These are phyloP conservation scores for Apostichopus parvimensis DNA, from an alignment of 35 echinoderm and acorn worm species.

Conservation along the genomic window DNA sequence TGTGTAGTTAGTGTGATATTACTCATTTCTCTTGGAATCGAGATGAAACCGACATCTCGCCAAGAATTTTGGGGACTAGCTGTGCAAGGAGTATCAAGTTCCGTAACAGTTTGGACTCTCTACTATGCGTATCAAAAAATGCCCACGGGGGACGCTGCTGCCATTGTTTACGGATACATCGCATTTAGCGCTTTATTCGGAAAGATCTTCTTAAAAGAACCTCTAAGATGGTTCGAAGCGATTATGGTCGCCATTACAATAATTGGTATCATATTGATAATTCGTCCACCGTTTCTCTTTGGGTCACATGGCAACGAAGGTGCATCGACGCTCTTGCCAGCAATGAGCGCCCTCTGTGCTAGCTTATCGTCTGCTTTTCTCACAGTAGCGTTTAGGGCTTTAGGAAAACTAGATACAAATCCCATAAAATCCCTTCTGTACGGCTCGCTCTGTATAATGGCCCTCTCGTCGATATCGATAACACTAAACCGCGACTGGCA, in stretches of 20 bases:
- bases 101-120: background rate
- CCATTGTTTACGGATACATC: background rate
- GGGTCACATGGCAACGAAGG: background rate
- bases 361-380: background rate
- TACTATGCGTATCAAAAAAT: slow-evolving; percentile 42
- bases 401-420: background rate
- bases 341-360: background rate
- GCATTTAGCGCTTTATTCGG: slow-evolving; percentile 9
- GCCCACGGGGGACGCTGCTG: slow-evolving; percentile 13
- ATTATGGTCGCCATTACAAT: background rate
- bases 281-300: slow-evolving; percentile 13
- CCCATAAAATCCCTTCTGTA: background rate
- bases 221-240: background rate
- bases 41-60: background rate
- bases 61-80: background rate
- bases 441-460: background rate
- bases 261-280: slow-evolving; percentile 12
- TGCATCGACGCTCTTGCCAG: background rate
- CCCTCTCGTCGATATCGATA: background rate
- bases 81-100: background rate
- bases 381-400: background rate
- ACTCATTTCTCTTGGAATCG: background rate
- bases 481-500: background rate
- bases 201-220: slow-evolving; percentile 26
- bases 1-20: background rate